Conservation (phyloP, 2,797 vertebrate genomes). For the Xyrichtys novacula region DNA sequence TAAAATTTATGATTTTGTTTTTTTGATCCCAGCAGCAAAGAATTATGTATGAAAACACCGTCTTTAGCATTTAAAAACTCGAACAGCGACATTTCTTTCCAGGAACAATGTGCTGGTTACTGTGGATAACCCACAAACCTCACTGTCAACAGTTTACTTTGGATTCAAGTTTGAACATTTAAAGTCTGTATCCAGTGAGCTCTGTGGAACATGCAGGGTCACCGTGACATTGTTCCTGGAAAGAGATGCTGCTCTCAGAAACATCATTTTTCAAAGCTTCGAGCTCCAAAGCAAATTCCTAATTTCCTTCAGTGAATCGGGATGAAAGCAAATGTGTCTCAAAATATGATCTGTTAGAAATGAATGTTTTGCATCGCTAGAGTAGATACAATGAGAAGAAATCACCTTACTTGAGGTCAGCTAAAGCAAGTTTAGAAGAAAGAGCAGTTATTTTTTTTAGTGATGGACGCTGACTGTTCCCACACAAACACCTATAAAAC, state of each 20-base stretch:
- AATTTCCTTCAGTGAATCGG: not conserved
- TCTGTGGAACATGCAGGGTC: slow-evolving; percentile 24
- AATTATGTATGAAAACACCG: not conserved
- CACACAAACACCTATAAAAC: too few species aligned
- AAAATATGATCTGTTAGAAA: slow-evolving; percentile 2
- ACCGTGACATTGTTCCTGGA: slow-evolving; percentile 35
- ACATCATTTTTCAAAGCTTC: not conserved
- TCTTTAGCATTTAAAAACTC: slow-evolving; percentile 1
- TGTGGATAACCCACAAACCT: slow-evolving; percentile 40
- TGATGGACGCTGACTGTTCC: too few species aligned
- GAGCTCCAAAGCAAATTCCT: slow-evolving; percentile 26
- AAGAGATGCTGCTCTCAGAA: slow-evolving; percentile 10
- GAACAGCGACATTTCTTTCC: slow-evolving; percentile 28
- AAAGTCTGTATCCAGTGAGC: slow-evolving; percentile 26
- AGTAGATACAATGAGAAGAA: not conserved
- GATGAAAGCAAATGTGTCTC: not conserved
- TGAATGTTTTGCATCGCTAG: not conserved
- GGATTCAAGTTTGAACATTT: slow-evolving; percentile 22
- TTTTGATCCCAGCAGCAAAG: not conserved
- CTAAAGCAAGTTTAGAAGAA: too few species aligned
- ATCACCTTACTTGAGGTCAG: not conserved
- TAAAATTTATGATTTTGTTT: slow-evolving; percentile 5
- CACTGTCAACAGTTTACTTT: slow-evolving; percentile 43
- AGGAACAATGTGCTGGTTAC: slow-evolving; percentile 28
- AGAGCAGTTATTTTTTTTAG: too few species aligned